phyloP scores from a whole-genome alignment of 2,113 vertebrate genomes.

The Pterocles burchelli region DNA sequence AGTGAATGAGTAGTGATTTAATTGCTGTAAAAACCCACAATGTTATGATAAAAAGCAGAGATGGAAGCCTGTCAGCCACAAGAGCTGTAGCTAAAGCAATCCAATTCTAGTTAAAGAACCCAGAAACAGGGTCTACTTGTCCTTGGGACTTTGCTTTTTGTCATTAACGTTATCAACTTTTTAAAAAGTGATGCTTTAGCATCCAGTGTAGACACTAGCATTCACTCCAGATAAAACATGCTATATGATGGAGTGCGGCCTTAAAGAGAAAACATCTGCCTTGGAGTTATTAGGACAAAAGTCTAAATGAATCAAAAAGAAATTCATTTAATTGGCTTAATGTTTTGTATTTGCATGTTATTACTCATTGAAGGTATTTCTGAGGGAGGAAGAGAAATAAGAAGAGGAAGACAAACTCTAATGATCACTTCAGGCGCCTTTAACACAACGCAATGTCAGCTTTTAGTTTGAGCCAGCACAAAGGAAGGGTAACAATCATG shows the following conservation, averaged over 20 bases:
- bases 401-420: background rate
- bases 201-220: background rate
- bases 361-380: background rate
- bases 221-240: background rate
- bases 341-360: background rate
- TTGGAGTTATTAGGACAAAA: slow-evolving; percentile 40
- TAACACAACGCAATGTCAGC: background rate
- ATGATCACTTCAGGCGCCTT: background rate
- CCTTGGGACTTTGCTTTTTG: background rate
- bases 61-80: background rate
- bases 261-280: slow-evolving; percentile 41
- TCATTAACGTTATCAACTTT: background rate
- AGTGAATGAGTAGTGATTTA: background rate
- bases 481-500: background rate
- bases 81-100: background rate
- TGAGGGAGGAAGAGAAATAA: background rate
- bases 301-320: background rate
- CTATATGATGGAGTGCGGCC: background rate
- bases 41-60: background rate
- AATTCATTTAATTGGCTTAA: background rate
- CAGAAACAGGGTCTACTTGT: background rate
- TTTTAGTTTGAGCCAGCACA: background rate
- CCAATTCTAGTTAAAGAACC: background rate
- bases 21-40: background rate
- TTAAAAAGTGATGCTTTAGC: background rate